Evolutionary conservation across 2,888 invertebrate genomes (phyloP).

Genomic region (Drosophila subquinaria): DNA sequence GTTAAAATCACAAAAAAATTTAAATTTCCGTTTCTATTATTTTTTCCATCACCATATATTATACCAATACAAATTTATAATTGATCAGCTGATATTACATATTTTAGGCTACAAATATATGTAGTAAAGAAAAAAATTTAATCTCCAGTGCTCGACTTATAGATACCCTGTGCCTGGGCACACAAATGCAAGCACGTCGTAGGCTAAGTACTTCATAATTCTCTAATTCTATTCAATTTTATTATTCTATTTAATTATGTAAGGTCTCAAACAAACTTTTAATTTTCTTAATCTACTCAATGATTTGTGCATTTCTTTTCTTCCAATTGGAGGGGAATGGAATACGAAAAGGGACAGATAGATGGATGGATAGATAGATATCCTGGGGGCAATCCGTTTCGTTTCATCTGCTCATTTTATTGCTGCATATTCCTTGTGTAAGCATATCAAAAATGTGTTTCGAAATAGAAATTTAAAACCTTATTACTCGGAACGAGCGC

Average conservation of each 20-base stretch:
- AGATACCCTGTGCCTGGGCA: too few species aligned
- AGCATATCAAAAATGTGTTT: slow-evolving; percentile 74
- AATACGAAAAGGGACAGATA: slow-evolving; percentile 4
- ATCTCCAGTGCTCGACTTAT: too few species aligned
- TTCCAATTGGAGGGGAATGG: neutral
- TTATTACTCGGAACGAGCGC: slow-evolving; percentile 64
- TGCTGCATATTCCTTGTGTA: slow-evolving; percentile 67
- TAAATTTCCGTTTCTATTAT: too few species aligned
- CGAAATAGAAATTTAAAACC: slow-evolving; percentile 80
- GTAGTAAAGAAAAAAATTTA: too few species aligned
- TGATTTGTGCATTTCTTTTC: neutral
- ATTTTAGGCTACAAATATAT: too few species aligned
- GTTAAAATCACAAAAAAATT: too few species aligned
- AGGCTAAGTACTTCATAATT: too few species aligned
- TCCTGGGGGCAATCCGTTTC: slow-evolving; percentile 19
- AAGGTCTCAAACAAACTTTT: neutral
- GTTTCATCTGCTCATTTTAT: slow-evolving; percentile 56
- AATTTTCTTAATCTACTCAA: neutral
- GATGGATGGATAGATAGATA: neutral
- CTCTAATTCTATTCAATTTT: too few species aligned
- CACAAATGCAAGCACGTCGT: too few species aligned
- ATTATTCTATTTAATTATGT: neutral
- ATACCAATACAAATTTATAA: too few species aligned
- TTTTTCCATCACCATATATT: too few species aligned
- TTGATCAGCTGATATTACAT: too few species aligned